Percentiles rank a stretch among this genome's conserved stretches.
These are phyloP conservation scores for Malurus alboscapulatus DNA, from an alignment of 2,113 vertebrate genomes.

Conservation along the genomic window DNA sequence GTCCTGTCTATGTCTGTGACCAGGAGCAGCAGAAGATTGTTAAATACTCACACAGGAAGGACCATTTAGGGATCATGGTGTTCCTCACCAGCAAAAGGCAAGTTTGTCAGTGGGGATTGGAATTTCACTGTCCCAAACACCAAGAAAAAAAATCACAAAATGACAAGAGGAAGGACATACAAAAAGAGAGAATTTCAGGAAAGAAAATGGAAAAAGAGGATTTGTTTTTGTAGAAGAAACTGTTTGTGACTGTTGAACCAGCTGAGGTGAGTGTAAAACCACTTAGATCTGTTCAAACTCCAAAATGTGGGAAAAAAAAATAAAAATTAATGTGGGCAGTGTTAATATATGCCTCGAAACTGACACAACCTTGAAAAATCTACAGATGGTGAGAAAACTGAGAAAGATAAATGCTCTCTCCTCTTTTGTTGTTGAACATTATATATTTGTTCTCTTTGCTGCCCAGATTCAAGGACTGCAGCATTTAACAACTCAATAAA, in stretches of 20 bases:
- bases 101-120: background rate
- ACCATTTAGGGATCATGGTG: rapidly evolving
- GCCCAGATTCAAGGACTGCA: no score
- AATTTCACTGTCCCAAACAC: background rate
- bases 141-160: background rate
- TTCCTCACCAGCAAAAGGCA: background rate
- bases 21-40: background rate
- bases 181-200: background rate
- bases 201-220: background rate
- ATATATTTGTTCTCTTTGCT: background rate
- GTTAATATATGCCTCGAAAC: background rate
- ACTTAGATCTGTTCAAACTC: background rate
- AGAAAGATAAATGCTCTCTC: background rate
- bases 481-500: background rate
- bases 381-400: background rate
- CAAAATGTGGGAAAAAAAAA: background rate
- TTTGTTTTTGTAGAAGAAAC: background rate
- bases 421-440: background rate
- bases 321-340: background rate
- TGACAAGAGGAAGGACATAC: background rate
- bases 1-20: rapidly evolving
- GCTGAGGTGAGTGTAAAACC: background rate
- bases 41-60: background rate
- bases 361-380: background rate
- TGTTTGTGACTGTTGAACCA: background rate